Base-by-base conservation (phyloP, 1,140 invertebrate species). In the Caenorhabditis briggsae region DNA sequence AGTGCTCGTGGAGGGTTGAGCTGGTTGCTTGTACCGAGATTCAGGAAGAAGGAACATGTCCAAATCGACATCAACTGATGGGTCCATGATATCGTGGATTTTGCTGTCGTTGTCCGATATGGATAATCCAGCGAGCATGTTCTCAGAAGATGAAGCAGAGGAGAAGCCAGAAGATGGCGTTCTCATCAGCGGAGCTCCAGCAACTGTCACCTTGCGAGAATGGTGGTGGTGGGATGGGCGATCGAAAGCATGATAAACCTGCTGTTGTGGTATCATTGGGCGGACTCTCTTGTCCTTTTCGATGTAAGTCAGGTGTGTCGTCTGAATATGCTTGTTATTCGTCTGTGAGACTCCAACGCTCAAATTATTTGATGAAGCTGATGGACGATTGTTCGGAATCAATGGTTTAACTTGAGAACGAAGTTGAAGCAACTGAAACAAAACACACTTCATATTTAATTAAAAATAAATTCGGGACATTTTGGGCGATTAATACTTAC, bases 141-240 rank as follows among this genome's bases (percentile, higher is more conserved):
- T 78, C 46, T 78, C 70, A n/a, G 70, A 78, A 5, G 70, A 78
- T 6, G 70, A 78, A 50, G 70, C 70, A 3, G 70, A 78, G 1
- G 70, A 78, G 18, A 78, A 78, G 50, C 70, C 70, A 50, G 70
- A 78, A 23, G 70, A 78, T 50, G 70, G 70, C 2, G 70, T 78
- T 78, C 70, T 78, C 46, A 78, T 50, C 43, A 50, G 9, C n/a
- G 33, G 33, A 5, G 41, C 12, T 48, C 59, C 59, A 18, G 33
- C 16, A 8, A 12, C 9, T 25, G 18, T 20, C 20, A 18, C 18
- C 18, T 70, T 70, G 14, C 41, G 64, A 18, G 64, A 43, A 16
- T 70, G 25, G 11, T 78, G 23, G 6, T 50, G 23, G 6, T 50
- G n/a, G 18, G 12, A 5, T 5, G 43, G 70, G 23, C 70, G 70